Evolutionary conservation across 2,113 vertebrate genomes (phyloP), one percentile per base, ranked within the genome.

Genomic region (Paramormyrops kingsleyae): DNA sequence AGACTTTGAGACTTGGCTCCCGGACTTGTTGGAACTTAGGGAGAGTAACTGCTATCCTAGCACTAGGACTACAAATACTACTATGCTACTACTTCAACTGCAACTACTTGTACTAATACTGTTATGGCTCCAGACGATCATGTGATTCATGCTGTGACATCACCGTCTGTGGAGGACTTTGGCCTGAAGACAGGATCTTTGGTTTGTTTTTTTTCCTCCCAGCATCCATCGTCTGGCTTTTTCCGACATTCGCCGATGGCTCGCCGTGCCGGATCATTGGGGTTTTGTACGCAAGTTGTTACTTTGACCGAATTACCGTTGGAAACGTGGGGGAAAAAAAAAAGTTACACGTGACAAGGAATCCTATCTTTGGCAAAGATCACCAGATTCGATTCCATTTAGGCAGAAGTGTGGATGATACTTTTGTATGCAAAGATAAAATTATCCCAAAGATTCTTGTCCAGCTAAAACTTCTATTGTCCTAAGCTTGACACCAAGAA

Each of bases 1-100:
- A 95, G 93, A 93, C 62, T 92, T 83, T 91, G 90, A 93, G 93
- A 94, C 94, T 89, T 91, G 91, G 91, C 93, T 94, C 92, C 93
- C 88, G 83, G 92, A 93, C 91, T 91, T 89, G 89, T 85, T 88
- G 66, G 88, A 91, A 91, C 21, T 17, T 44, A 47, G 86, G 89
- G 89, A 90, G 83, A 83, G 77, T 90, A 83, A 77, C 89, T 87
- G 90, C 89, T 91, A 93, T 86, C 88, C 91, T 91, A 89, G 91
- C 88, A 84, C 52, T 53, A 74, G 88, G 87, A 74, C 83, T 88
- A 91, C 90, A 91, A 87, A 92, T 91, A 90, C 88, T 91, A 89
- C 91, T 91, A 88, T 39, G 53, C 52, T 39, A 83, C 50, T 87
- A 86, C 89, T 91, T 42, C 91, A 91, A 88, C 86, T 92, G 89